phyloP scores from a whole-genome alignment of 2,888 invertebrate genomes.

The Protonemura montana region DNA sequence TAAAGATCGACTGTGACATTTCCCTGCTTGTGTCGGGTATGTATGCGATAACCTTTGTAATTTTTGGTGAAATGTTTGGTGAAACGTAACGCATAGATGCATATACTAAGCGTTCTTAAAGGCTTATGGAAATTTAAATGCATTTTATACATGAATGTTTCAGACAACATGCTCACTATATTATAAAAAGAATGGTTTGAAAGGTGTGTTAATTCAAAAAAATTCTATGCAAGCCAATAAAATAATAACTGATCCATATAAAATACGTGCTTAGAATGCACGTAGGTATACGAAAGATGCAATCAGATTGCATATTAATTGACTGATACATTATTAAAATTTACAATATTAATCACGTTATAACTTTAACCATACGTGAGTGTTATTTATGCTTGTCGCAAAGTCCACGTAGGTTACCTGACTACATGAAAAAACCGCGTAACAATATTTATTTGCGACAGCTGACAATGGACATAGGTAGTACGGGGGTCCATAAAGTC shows the following conservation, averaged over 20 bases:
- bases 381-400: constrained; percentile 4
- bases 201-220: neutral
- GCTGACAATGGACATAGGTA: neutral
- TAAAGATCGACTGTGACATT: neutral
- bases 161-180: neutral
- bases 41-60: neutral
- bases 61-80: neutral
- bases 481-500: neutral
- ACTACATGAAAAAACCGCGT: neutral
- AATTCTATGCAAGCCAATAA: neutral
- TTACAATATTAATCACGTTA: neutral
- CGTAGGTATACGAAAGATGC: neutral
- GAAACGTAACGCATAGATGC: neutral
- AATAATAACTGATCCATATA: neutral
- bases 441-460: neutral
- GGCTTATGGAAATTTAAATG: neutral
- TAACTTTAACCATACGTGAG: neutral
- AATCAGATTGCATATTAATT: constrained; percentile 26
- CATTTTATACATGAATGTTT: neutral
- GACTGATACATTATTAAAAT: neutral
- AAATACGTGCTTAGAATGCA: neutral
- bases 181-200: neutral
- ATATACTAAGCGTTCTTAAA: neutral
- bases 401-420: neutral
- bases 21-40: neutral